Evolutionary conservation across 2,113 vertebrate genomes (phyloP), one percentile per base, ranked within the genome.

Genomic region (Danio rerio): DNA sequence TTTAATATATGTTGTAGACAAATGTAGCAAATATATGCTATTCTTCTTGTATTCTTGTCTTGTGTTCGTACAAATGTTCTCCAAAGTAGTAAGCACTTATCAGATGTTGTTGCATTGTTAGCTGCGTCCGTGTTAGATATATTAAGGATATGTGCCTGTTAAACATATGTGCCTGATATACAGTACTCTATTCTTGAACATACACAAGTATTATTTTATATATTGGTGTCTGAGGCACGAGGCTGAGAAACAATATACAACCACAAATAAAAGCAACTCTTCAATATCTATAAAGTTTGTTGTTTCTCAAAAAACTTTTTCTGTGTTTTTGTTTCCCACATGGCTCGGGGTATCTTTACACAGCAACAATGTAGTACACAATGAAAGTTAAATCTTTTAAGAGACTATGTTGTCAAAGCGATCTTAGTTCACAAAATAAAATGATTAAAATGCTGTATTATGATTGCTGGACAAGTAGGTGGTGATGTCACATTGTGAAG

Each of bases 151-250:
- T 40, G 70, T 72, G 50, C 70, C 20, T 72, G 50, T 55, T 72
- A 4, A 72, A 72, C 70, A 72, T 72, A 16, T 42, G 70, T 53
- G 20, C 50, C 70, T 72, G 20, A 72, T 40, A 72, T 55, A 40
- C 31, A 15, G 40, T 31, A 5, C 52, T 71, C 31, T 52, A 72
- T 72, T 68, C 65, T 68, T 47, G 9, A 68, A 47, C 43, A 12
- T 68, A 47, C 65, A 66, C 16, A 68, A 47, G 15, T 7, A 12
- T n/a, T 47, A 47, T 49, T 65, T 65, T 45, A 12, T 16, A 45
- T 66, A 0, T 43, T n/a, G 40, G 2, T 20, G 56, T 59, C 20
- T 59, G 56, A 59, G 56, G 56, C 56, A 59, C 18, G n/a, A 59
- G 5, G 56, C 56, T n/a, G 63, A 66, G 63, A 66, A 45, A n/a